Evolutionary conservation across 1,140 invertebrate genomes (phyloP).

Genomic region (Drosophila repleta): DNA sequence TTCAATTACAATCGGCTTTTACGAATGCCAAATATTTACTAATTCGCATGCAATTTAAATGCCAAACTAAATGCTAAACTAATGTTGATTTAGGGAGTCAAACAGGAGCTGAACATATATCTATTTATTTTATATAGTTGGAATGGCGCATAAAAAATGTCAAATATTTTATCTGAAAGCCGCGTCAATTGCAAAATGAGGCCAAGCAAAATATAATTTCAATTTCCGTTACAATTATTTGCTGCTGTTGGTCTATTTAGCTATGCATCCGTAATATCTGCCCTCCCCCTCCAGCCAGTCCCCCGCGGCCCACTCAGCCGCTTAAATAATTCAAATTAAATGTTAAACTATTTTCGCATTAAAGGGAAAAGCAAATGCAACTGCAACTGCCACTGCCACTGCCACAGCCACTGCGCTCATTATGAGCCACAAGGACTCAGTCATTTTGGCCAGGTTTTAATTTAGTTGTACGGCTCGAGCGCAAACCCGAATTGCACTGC

Average conservation of each 20-base stretch:
- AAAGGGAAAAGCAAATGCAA: neutral
- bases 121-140: neutral
- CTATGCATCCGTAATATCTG: neutral
- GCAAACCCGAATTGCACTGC: no score
- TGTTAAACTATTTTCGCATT: constrained; percentile 32
- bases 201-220: constrained; percentile 71
- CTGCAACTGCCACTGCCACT: neutral
- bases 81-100: constrained; percentile 9
- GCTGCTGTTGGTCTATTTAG: constrained; percentile 23
- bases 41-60: constrained; percentile 42
- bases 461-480: constrained; percentile 18
- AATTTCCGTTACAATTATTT: constrained; percentile 77
- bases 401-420: constrained; percentile 31
- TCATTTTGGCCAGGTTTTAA: constrained; percentile 37
- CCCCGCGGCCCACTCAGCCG: constrained; percentile 16
- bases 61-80: constrained; percentile 2
- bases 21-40: constrained; percentile 13
- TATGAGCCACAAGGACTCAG: constrained; percentile 24
- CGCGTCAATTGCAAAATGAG: constrained; percentile 52
- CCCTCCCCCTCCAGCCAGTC: neutral
- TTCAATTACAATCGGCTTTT: constrained; percentile 20
- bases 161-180: constrained; percentile 40
- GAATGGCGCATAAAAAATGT: constrained; percentile 1
- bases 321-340: constrained; percentile 72
- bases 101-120: neutral